Conservation (phyloP, 2,113 vertebrate species). For the Mobula hypostoma region DNA sequence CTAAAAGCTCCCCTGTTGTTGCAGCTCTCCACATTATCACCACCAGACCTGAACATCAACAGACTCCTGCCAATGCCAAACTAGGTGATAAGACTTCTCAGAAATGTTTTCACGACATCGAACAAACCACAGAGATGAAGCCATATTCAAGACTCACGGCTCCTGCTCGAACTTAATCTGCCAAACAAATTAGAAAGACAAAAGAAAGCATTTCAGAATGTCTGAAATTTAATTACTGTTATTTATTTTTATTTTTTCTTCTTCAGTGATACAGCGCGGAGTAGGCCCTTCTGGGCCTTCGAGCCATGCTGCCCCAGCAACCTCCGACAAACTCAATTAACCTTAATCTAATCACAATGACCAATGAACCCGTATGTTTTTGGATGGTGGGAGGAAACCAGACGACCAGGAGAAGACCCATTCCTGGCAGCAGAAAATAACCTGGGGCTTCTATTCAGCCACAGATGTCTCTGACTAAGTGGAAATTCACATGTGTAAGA, state of each 20-base stretch:
- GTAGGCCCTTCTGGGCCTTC: no score
- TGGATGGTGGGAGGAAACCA: no score
- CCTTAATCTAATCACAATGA: no score
- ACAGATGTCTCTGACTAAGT: background rate
- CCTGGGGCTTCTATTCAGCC: background rate
- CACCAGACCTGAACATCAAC: background rate
- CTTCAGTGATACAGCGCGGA: no score
- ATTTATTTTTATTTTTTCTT: no score
- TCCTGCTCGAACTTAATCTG: background rate
- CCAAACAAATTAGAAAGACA: background rate
- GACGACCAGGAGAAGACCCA: no score
- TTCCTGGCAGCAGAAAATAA: background rate
- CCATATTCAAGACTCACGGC: background rate
- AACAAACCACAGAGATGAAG: background rate
- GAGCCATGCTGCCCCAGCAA: no score
- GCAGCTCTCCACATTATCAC: background rate
- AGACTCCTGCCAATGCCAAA: background rate
- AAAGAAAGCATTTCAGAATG: background rate
- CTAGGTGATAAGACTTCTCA: background rate
- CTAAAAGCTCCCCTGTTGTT: background rate
- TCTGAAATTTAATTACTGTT: background rate
- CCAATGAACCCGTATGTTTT: no score
- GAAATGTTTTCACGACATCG: background rate
- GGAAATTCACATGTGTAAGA: background rate
- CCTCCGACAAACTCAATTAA: no score